phyloP scores from a whole-genome alignment of 2,888 invertebrate species.

The Protophormia terraenovae region DNA sequence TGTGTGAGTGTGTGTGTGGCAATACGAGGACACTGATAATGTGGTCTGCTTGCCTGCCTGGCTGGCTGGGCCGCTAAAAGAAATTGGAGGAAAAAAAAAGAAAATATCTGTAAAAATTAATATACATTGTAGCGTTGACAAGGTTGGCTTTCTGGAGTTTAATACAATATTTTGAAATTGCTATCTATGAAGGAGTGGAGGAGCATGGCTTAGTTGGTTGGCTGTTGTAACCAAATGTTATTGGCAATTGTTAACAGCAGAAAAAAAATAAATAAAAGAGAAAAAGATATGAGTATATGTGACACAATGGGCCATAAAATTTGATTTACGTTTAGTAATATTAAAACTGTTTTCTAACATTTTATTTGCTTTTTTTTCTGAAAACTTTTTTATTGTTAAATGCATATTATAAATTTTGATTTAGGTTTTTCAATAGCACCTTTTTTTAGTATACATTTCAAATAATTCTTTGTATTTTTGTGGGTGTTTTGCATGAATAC shows the following conservation, averaged over 20 bases:
- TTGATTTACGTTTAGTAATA: constrained; percentile 79
- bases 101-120: constrained; percentile 45
- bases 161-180: constrained; percentile 3
- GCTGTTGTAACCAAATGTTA: constrained; percentile 41
- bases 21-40: neutral
- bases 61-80: neutral
- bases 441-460: constrained; percentile 30
- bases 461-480: constrained; percentile 28
- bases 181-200: neutral
- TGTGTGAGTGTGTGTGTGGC: too few relatives aligned
- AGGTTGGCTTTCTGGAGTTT: constrained; percentile 26
- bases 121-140: constrained; percentile 41
- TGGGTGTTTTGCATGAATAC: constrained; percentile 20
- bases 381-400: constrained; percentile 1
- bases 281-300: constrained; percentile 42
- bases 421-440: constrained; percentile 50
- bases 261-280: neutral
- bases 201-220: too few relatives aligned
- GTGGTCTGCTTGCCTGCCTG: neutral
- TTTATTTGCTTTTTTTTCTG: constrained; percentile 44
- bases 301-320: constrained; percentile 75
- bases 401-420: constrained; percentile 70
- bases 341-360: constrained; percentile 71
- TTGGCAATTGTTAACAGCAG: constrained; percentile 53
- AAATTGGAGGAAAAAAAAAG: neutral